These are phyloP conservation scores for Paguma larvata DNA, from an alignment of 2,797 vertebrate genomes.

Conservation along the genomic window DNA sequence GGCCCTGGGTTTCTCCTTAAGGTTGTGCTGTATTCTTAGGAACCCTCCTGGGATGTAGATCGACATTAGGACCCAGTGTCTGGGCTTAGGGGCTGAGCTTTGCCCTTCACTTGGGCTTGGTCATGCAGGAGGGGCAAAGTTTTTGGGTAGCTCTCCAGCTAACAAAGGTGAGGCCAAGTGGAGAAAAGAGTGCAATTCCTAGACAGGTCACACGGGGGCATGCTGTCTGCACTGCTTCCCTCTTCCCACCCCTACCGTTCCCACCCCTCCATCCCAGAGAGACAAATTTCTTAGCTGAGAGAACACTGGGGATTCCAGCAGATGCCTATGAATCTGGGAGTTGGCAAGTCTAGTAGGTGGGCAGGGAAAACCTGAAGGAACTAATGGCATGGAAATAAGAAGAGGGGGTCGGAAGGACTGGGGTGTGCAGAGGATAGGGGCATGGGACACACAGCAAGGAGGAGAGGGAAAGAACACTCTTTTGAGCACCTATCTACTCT, in stretches of 20 bases:
- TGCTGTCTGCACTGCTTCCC: background rate
- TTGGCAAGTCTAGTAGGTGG: constrained; percentile 30
- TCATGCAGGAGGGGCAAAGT: background rate
- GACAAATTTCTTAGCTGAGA: constrained; percentile 15
- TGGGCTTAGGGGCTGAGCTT: background rate
- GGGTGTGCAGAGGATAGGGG: background rate
- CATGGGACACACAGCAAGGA: background rate
- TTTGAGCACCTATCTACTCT: constrained; percentile 3
- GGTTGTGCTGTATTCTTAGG: background rate
- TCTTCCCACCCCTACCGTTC: background rate
- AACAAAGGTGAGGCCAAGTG: constrained; percentile 17
- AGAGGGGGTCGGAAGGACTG: background rate
- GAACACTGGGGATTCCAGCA: constrained; percentile 18
- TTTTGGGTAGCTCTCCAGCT: background rate
- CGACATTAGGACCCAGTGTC: constrained; percentile 42
- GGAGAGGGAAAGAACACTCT: background rate
- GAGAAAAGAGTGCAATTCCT: constrained; percentile 55
- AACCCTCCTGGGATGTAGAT: constrained; percentile 58
- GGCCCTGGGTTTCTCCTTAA: constrained; percentile 22
- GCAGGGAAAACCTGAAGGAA: background rate
- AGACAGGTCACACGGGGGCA: constrained; percentile 65
- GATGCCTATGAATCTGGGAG: constrained; percentile 7
- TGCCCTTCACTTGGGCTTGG: constrained; percentile 28
- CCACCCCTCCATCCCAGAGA: background rate
- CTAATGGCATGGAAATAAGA: background rate